Base-by-base conservation (phyloP, 2,113 vertebrate species). In the Hydrolagus affinis region DNA sequence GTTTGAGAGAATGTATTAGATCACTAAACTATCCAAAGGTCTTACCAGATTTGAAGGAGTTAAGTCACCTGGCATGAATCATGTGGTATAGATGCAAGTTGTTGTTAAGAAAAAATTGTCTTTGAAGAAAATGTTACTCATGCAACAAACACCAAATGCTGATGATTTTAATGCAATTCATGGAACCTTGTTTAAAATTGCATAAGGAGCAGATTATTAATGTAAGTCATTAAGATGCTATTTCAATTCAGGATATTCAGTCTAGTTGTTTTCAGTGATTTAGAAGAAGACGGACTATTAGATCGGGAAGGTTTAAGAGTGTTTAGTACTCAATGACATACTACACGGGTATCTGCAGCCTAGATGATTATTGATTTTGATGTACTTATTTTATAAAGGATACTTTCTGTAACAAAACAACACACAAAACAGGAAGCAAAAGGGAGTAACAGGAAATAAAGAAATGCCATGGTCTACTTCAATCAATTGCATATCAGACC, bases 161-260 rank as follows among this genome's bases (percentile, higher is more conserved):
- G 56, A 78, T 25, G 56, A 78, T 28, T 78, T 59, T 78, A 60
- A 78, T 78, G 56, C 59, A 78, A n/a, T 60, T 78, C 76, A 21
- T 62, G 59, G 59, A 62, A 21, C 15, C 57, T n/a, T 12, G 62
- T 25, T 25, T 78, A 78, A 78, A 11, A 25, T 62, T 60, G 59
- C 62, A n/a, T 1, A 25, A 59, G n/a, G 60, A 78, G 57, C 57
- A 25, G 76, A 23, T 62, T 62, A 62, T 78, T 78, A 78, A 62
- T 25, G 59, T 78, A 78, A 78, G 57, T 60, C 57, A 78, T n/a
- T 78, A 78, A 60, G 76, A 56, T 78, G n/a, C n/a, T 78, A 14
- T 11, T 78, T 62, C 19, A 59, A 44, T 12, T 78, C 11, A n/a
- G n/a, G n/a, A 78, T 59, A 77, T 60, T 77, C 75, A 57, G 59